A percentile compares a stretch with the other conserved stretches of the same genome.
Conservation (phyloP, 2,888 invertebrate species). For the Drosophila atroscutellata region DNA sequence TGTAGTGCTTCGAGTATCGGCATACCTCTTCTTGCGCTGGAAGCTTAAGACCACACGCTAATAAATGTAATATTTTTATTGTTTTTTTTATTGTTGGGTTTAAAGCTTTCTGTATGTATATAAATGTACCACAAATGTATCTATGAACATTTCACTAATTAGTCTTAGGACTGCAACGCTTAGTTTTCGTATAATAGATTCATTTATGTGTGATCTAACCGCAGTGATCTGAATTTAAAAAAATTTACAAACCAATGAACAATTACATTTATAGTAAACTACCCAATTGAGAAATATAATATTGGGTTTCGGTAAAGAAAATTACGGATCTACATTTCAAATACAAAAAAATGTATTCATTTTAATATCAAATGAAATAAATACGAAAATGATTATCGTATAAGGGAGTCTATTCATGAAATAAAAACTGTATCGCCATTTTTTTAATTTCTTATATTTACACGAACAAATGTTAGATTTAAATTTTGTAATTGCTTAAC, state of each 20-base stretch:
- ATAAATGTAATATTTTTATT: conserved; percentile 56
- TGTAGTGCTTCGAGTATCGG: conserved; percentile 91
- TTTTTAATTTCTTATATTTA: conserved; percentile 29
- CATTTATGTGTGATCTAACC: conserved; percentile 39
- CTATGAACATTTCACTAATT: conserved; percentile 34
- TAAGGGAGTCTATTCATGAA: conserved; percentile 14
- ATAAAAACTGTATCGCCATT: conserved; percentile 25
- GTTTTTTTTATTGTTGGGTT: conserved; percentile 42
- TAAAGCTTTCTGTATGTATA: conserved; percentile 65
- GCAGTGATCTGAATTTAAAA: conserved; percentile 39
- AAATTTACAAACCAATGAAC: conserved; percentile 7
- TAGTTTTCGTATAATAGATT: conserved; percentile 33
- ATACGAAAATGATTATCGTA: conserved; percentile 13
- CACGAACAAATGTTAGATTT: conserved; percentile 35
- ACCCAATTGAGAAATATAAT: conserved; percentile 17
- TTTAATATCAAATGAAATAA: conserved; percentile 10
- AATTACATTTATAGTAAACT: conserved; percentile 21
- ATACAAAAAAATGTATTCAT: conserved; percentile 18
- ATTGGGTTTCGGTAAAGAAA: conserved; percentile 8
- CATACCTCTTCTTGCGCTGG: conserved; percentile 94
- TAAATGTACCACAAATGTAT: conserved; percentile 42
- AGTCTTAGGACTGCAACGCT: conserved; percentile 40
- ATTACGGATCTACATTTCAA: conserved; percentile 5
- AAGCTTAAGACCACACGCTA: conserved; percentile 93
- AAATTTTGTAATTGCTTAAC: conserved; percentile 14